Base-by-base conservation (phyloP, 92 coral and sea anemone species). In the Porites evermanni region DNA sequence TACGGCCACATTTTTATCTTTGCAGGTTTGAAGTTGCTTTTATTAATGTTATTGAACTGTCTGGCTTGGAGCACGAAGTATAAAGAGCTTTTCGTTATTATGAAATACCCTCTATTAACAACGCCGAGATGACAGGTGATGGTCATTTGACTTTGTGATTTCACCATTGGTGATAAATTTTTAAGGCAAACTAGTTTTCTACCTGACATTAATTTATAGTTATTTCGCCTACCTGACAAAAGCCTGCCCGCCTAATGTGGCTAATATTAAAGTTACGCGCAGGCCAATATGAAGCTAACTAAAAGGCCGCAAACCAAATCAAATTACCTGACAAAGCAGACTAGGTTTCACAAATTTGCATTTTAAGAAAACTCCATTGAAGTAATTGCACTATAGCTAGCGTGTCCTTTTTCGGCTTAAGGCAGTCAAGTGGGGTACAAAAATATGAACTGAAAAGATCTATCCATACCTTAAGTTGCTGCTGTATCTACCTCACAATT, bases 41-140 rank as follows among this genome's bases (percentile, higher is more conserved):
- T 75, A 72, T 50, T 52, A 79, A 61, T 64, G 74, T 74, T 79
- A 72, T 83, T 83, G 78, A 74, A 79, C 74, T 64, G 79, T 74
- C 87, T 47, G 80, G 76, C 83, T 63, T 76, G 69, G 82, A 63
- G 68, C 63, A 83, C 88, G 70, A 67, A 83, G 88, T 91, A 79
- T 91, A 84, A 89, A 88, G 79, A 58, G 84, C 86, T 87, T 79
- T 83, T 79, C 95, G 92, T 94, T 87, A 94, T 92, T 92, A 90
- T 94, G 92, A 94, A 92, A 92, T 91, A 82, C 73, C 75, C 74
- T 74, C 86, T 65, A 83, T 72, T 29, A 83, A 29, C 32, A 29
- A 29, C 74, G 89, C 93, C 80, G 84, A 85, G 50, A 71, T 60
- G 80, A 74, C 87, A 74, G 77, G 12, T 50, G 26, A 78, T 16